A percentile compares a stretch with the other conserved stretches of the same genome.
Evolutionary conservation across 2,113 vertebrate genomes (phyloP).

Genomic region (Bos indicus): DNA sequence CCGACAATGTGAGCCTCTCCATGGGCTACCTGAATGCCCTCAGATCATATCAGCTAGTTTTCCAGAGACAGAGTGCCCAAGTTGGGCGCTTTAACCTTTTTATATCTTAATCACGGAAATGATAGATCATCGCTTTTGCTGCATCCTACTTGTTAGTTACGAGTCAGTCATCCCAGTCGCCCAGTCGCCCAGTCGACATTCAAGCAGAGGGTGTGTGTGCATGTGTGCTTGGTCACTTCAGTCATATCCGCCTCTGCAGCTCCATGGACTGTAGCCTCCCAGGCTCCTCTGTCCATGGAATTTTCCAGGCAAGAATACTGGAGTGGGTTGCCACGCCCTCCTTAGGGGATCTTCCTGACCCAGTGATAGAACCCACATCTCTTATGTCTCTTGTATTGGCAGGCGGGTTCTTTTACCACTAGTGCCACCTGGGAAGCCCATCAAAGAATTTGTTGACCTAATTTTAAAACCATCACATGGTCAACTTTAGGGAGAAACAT

Average conservation of each 20-base stretch:
- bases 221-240: accelerated
- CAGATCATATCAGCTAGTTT: neutral
- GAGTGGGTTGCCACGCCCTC: neutral
- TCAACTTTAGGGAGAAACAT: neutral
- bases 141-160: neutral
- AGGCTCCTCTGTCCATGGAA: neutral
- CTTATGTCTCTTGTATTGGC: neutral
- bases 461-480: neutral
- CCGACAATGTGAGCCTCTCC: neutral
- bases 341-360: neutral
- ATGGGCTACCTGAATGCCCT: neutral
- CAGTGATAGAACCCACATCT: neutral
- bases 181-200: neutral
- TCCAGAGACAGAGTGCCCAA: neutral
- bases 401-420: accelerated
- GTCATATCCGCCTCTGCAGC: neutral
- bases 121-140: neutral
- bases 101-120: neutral
- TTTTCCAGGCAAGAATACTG: neutral
- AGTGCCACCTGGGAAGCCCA: neutral
- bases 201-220: neutral
- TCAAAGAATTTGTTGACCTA: neutral
- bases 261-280: neutral
- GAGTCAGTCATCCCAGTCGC: neutral
- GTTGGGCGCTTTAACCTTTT: neutral